Base-by-base conservation (phyloP, 2,113 vertebrate genomes). In the Tichodroma muraria region DNA sequence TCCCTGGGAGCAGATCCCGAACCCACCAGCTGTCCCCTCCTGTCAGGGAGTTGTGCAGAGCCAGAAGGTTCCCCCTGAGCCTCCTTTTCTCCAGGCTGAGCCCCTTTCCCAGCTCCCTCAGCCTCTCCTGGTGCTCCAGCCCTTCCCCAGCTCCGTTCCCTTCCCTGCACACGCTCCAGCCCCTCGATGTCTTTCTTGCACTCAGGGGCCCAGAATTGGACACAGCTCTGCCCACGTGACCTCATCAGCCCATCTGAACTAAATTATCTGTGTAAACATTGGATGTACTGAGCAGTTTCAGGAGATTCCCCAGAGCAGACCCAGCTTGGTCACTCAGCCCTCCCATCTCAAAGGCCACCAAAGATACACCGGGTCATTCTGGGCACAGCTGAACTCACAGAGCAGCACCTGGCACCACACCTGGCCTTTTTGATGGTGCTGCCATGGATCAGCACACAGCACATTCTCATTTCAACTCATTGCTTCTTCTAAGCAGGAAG, bases 401-500 rank as follows among this genome's bases (percentile, higher is more conserved):
- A 68, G 59, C 50, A 79, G 13, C 37, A 33, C 30, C 56, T 50
- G 79, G 35, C 66, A 35, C 38, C 35, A 44, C 78, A 33, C 14
- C 63, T 75, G 45, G 9, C 3, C n/a, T 14, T 44, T 71, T 12
- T 13, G 57, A 24, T 20, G 37, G 49, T 8, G 22, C 18, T 87
- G 72, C 73, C 61, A 33, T 42, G 66, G 81, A 61, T 30, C 81
- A 87, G 85, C 54, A 42, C 35, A 59, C 50, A 82, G 42, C 18
- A 65, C 6, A 35, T 89, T 80, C 80, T 88, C 42, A 59, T 92
- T 91, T 85, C 65, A 91, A 63, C 42, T 76, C 93, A 59, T 79
- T 80, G 73, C 85, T 54, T 90, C 85, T 54, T 90, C 89, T 54
- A 80, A 54, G 80, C 80, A 96, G 93, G 78, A 94, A 87, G 50